phyloP scores from a whole-genome alignment of 2,888 invertebrate genomes.

The Harmothoe impar region DNA sequence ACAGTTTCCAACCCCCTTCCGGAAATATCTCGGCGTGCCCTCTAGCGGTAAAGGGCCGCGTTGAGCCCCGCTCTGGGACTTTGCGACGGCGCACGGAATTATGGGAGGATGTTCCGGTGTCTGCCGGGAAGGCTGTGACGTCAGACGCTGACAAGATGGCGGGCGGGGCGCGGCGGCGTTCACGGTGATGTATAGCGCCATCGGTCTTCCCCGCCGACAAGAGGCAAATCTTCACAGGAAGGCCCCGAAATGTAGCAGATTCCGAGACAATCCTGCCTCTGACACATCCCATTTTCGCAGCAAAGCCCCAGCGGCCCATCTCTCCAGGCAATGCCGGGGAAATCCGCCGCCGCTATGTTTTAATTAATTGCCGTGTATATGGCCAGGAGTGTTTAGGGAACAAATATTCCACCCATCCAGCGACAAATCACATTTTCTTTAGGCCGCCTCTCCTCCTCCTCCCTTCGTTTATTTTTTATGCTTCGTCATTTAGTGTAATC shows the following conservation, averaged over 20 bases:
- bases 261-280: constrained; percentile 13
- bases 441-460: neutral
- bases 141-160: constrained; percentile 34
- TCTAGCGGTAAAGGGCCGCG: neutral
- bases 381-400: constrained; percentile 46
- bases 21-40: constrained; percentile 7
- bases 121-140: constrained; percentile 48
- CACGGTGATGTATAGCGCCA: constrained; percentile 30
- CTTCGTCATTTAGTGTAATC: constrained; percentile 60
- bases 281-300: constrained; percentile 57
- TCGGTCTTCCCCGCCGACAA: constrained; percentile 32
- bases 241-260: constrained; percentile 60
- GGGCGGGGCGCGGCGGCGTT: constrained; percentile 3
- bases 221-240: constrained; percentile 59
- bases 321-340: neutral
- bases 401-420: constrained; percentile 34
- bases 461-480: constrained; percentile 14
- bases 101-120: constrained; percentile 59
- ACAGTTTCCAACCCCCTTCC: too few relatives aligned
- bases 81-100: constrained; percentile 31
- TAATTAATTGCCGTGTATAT: constrained; percentile 48
- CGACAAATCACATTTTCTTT: constrained; percentile 47
- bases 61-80: constrained; percentile 36
- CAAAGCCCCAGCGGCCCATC: neutral
- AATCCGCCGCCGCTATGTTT: neutral